These are phyloP conservation scores for Platerodrilus igneus DNA, from an alignment of 2,888 invertebrate species.

Conservation along the genomic window DNA sequence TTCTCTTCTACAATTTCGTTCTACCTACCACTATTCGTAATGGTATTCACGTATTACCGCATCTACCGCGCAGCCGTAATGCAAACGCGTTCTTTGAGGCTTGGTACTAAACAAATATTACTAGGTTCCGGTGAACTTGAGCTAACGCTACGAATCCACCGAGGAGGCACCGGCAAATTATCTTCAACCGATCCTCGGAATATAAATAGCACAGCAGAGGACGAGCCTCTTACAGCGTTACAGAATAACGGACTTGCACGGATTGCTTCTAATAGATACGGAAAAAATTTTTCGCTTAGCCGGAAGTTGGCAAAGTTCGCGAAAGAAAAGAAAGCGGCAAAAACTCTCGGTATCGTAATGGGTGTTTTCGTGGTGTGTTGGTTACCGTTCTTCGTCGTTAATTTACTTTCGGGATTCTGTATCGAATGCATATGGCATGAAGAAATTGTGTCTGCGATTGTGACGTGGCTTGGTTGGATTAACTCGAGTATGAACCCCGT, in stretches of 20 bases:
- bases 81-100: constrained; percentile 84
- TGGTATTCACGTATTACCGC: constrained; percentile 97
- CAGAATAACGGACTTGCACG: constrained; percentile 75
- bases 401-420: constrained; percentile 86
- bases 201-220: constrained; percentile 60
- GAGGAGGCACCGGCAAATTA: constrained; percentile 76
- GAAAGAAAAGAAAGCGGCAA: constrained; percentile 96
- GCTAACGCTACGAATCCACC: constrained; percentile 86
- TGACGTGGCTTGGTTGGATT: constrained; percentile 94
- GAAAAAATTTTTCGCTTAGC: constrained; percentile 87
- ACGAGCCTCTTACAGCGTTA: constrained; percentile 70
- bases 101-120: constrained; percentile 87
- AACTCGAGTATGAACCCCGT: constrained; percentile 96
- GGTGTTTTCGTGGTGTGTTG: constrained; percentile 96
- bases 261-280: constrained; percentile 61
- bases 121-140: constrained; percentile 81
- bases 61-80: constrained; percentile 92
- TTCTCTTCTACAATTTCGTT: constrained; percentile 98
- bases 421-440: constrained; percentile 82
- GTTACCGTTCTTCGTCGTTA: constrained; percentile 96
- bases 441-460: constrained; percentile 81
- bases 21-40: constrained; percentile 92
- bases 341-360: constrained; percentile 95
- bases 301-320: constrained; percentile 92
- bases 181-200: constrained; percentile 37